Base-by-base conservation (phyloP, 2,113 vertebrate genomes). In the Sigmodon hispidus region DNA sequence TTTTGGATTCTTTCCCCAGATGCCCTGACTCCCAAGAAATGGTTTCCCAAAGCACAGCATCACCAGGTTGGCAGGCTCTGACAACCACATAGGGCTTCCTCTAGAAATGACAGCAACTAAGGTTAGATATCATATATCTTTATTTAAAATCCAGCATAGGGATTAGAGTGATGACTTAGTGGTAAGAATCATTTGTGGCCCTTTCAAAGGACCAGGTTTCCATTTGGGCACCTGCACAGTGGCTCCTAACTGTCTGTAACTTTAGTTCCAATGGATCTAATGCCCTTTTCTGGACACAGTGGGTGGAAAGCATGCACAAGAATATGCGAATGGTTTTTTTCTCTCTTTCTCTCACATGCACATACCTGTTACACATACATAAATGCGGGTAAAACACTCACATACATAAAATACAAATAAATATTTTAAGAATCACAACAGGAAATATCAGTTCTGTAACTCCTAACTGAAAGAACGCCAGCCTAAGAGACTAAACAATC, bases 1-100 rank as follows among this genome's bases (percentile, higher is more conserved):
- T 63, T 90, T 67, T 79, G 34, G 84, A 29, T 52, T 17, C 50
- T 80, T 50, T 87, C 55, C 84, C 95, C 72, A 93, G 79, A 96
- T 76, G 80, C 40, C 90, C 88, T 0, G 4, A 80, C 69, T 86
- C 70, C 70, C 65, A 15, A 57, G 31, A 95, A 79, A 76, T 22
- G 17, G 45, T 70, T 79, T 92, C 67, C n/a, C 55, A 79, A 90
- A 90, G 40, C n/a, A 83, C 7, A 50, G 40, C 26, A 31, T 90
- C 92, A 85, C n/a, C 6, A 57, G 12, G 16, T 79, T 10, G 21
- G 61, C 7, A 21, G 12, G 87, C 45, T 95, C 73, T 70, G 63
- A 84, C 40, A 22, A 75, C 9, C 36, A 70, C 3, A 11, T 11
- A 57, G 17, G 2, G 48, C 16, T 93, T 97, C 55, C 80, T 92